Base-by-base conservation (phyloP, 2,797 vertebrate genomes). In the Huso huso region DNA sequence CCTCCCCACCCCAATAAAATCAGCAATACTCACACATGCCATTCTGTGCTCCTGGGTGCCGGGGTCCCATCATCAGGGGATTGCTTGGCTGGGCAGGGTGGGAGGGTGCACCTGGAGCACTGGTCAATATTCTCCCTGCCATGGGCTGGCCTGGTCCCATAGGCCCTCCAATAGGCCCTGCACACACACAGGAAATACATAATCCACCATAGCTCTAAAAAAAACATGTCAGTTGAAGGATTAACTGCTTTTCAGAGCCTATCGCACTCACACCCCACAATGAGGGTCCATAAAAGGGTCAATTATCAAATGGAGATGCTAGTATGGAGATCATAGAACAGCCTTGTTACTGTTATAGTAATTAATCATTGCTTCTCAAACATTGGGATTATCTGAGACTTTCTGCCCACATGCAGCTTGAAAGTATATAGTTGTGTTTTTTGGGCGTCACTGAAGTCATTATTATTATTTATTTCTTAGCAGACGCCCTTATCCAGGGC, bases 21-120 rank as follows among this genome's bases (percentile, higher is more conserved):
- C 12, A 49, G 12, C 55, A 11, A 63, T 72, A 93, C 95, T 94
- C 81, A 98, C 95, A 97, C 94, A 98, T 91, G 84, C 95, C 95
- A 0, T 98, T 97, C 6, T 93, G 92, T 1, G 93, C 89, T 66
- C 94, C 91, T 0, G 92, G 86, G 69, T 93, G 91, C 1, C 93
- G 90, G 7, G 94, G 92, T 61, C 91, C 94, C 61, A 95, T 82
- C 65, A 95, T 90, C 0, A 94, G 90, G 1, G 94, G 82, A 77
- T 96, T 89, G 50, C 85, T 82, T 1, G 86, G 77, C 1, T 87
- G 87, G 67, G 55, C 90, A 57, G 0, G 84, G 72, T 67, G 84
- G 0, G 84, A 72, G 0, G 85, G 88, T 0, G 82, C 82, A 0
- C 84, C 85, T 0, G 89, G 80, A 0, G 90, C 88, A 0, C 81